These are phyloP conservation scores for Xestoiulus laeticollis DNA, from an alignment of 2,888 invertebrate genomes.

Conservation along the genomic window DNA sequence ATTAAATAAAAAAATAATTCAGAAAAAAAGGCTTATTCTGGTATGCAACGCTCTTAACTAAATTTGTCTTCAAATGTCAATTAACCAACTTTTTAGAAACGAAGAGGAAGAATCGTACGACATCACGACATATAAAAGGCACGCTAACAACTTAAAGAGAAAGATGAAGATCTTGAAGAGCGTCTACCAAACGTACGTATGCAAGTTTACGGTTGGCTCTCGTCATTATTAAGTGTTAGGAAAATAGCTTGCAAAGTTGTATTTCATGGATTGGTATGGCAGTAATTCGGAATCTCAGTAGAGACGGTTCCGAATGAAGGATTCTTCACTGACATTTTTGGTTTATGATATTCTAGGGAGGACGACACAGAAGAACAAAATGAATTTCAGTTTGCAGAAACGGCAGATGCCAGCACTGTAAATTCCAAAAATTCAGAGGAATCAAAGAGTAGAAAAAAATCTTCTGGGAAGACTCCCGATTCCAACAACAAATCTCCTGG, in stretches of 20 bases:
- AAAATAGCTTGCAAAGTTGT: too few species aligned
- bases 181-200: slow-evolving; percentile 70
- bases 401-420: too few species aligned
- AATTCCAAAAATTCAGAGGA: not conserved
- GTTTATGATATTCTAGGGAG: not conserved
- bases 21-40: too few species aligned
- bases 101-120: slow-evolving; percentile 83
- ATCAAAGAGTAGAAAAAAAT: not conserved
- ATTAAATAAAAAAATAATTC: too few species aligned
- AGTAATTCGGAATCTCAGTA: too few species aligned
- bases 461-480: not conserved
- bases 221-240: too few species aligned
- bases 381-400: too few species aligned
- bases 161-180: slow-evolving; percentile 84
- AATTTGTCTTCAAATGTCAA: not conserved
- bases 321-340: not conserved
- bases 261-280: too few species aligned
- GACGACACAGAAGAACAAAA: not conserved
- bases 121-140: slow-evolving; percentile 76
- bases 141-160: slow-evolving; percentile 75
- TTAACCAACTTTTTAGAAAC: slow-evolving; percentile 63
- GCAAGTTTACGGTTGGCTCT: too few species aligned
- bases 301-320: too few species aligned
- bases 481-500: too few species aligned
- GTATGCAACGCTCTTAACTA: too few species aligned